Conservation (phyloP, 2,797 vertebrate genomes). For the Alca torda region DNA sequence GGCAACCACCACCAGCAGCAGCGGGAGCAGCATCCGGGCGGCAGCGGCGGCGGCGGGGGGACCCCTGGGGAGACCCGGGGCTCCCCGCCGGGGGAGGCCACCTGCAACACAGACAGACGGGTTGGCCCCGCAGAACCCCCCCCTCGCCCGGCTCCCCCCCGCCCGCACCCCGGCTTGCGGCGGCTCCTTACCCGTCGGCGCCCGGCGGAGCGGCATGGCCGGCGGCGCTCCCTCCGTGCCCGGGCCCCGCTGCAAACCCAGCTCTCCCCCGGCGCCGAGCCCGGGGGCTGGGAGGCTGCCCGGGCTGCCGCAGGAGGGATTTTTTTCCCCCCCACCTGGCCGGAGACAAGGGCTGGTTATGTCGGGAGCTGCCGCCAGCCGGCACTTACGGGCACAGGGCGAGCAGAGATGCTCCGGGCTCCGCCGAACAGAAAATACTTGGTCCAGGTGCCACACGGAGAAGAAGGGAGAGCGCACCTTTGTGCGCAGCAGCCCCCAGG, state of each 20-base stretch:
- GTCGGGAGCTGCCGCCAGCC: background rate
- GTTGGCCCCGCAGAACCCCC: background rate
- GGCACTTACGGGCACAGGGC: background rate
- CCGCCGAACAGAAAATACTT: background rate
- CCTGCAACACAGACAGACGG: background rate
- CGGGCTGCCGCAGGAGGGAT: background rate
- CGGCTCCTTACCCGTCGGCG: background rate
- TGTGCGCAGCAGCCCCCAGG: background rate
- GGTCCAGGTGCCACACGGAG: background rate
- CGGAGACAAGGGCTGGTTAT: background rate
- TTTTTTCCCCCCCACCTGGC: background rate
- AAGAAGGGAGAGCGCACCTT: fast-evolving
- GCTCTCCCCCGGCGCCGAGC: background rate
- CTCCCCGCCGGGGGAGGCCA: background rate
- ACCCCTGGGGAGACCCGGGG: background rate
- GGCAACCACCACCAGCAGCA: background rate
- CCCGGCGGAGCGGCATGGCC: background rate
- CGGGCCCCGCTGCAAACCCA: background rate
- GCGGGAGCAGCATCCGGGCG: background rate
- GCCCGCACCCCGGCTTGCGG: background rate
- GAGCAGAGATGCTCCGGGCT: background rate
- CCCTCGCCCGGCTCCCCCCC: background rate
- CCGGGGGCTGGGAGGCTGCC: background rate
- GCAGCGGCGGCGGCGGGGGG: background rate
- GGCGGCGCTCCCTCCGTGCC: background rate